Percentiles rank a stretch among this genome's conserved stretches.
Conservation (phyloP, 2,797 vertebrate genomes). For the Tinamus major region DNA sequence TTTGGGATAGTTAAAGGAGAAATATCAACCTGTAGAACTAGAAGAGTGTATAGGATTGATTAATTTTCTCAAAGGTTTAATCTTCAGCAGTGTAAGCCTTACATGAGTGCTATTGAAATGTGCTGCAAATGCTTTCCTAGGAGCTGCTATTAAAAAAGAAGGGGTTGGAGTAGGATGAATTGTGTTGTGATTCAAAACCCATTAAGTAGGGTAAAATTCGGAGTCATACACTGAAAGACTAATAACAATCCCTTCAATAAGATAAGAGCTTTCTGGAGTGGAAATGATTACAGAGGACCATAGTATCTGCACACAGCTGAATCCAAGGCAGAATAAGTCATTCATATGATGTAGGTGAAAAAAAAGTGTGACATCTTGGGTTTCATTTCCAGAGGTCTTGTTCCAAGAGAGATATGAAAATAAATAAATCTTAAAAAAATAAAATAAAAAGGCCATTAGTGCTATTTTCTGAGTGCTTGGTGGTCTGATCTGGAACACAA, state of each 20-base stretch:
- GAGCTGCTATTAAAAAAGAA: neutral
- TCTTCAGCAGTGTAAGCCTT: neutral
- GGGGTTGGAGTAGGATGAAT: neutral
- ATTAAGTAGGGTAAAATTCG: neutral
- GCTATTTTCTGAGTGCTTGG: neutral
- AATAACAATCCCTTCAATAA: neutral
- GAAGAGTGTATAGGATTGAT: neutral
- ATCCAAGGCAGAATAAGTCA: neutral
- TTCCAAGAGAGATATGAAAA: neutral
- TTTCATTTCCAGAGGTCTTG: neutral
- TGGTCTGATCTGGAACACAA: neutral
- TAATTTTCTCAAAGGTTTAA: neutral
- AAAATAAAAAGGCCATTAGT: neutral
- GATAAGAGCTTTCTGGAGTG: neutral
- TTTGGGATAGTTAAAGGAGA: neutral
- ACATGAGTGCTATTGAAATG: neutral
- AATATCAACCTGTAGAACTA: neutral
- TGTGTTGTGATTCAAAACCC: neutral
- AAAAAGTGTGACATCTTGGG: neutral
- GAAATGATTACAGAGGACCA: neutral
- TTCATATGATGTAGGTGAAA: neutral
- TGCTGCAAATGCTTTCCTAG: neutral
- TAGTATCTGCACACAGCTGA: neutral
- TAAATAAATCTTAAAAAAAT: neutral
- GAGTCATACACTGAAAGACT: neutral